A percentile compares a stretch with the other conserved stretches of the same genome.
Conservation (phyloP, 2,113 vertebrate genomes). For the Xiphias gladius region DNA sequence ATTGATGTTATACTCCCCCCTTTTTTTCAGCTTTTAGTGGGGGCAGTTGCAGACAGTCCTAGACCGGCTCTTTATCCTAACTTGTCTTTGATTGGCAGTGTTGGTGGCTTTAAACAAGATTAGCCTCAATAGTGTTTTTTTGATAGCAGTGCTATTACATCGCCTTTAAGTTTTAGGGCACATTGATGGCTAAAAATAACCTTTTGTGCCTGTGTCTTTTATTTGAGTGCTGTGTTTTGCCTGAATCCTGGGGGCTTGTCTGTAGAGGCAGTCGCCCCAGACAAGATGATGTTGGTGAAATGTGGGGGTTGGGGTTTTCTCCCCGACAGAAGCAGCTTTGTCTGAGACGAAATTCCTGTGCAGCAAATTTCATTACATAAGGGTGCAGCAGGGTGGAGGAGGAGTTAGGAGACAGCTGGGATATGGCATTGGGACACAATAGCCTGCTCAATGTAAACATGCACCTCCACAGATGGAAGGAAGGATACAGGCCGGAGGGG, state of each 20-base stretch:
- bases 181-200: conserved; percentile 21
- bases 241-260: conserved; percentile 58
- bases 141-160: not conserved
- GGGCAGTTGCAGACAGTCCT: conserved; percentile 8
- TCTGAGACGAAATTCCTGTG: conserved; percentile 82
- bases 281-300: conserved; percentile 30
- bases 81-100: not conserved
- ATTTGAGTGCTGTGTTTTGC: conserved; percentile 32
- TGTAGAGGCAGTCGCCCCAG: conserved; percentile 43
- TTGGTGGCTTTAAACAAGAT: conserved; percentile 13
- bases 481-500: conserved; percentile 1
- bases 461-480: not conserved
- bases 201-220: not conserved
- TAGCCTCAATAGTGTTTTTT: not conserved
- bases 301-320: conserved; percentile 70
- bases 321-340: conserved; percentile 80
- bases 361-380: conserved; percentile 82
- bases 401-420: conserved; percentile 75
- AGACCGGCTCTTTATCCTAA: not conserved
- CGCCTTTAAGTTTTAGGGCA: conserved; percentile 1
- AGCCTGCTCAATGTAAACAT: conserved; percentile 62
- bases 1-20: not conserved
- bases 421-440: conserved; percentile 67
- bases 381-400: conserved; percentile 56
- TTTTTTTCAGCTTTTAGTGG: not conserved